phyloP scores from a whole-genome alignment of 2,888 invertebrate species.

The Furcula furcula region DNA sequence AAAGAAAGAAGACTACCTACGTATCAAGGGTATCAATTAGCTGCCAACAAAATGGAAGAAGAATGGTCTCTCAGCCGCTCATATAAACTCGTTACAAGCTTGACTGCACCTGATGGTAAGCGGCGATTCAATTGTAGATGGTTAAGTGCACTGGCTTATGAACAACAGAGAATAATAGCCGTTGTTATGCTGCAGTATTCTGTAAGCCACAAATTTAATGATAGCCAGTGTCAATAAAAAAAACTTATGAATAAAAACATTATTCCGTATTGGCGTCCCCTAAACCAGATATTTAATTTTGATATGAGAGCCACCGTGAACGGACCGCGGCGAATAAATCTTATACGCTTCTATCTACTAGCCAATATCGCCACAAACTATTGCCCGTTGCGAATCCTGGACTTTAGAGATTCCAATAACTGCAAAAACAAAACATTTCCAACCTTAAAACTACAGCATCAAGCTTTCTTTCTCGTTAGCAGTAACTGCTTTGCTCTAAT shows the following conservation, averaged over 20 bases:
- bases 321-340: slow-evolving; percentile 67
- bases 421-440: slow-evolving; percentile 16
- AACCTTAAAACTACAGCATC: slow-evolving; percentile 8
- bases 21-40: too few species aligned
- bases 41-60: too few species aligned
- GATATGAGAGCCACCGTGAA: slow-evolving; percentile 72
- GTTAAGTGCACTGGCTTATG: too few species aligned
- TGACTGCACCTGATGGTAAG: too few species aligned
- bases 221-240: slow-evolving; percentile 27
- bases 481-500: slow-evolving; percentile 5
- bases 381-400: slow-evolving; percentile 72
- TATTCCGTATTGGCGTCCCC: slow-evolving; percentile 38
- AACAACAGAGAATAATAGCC: too few species aligned
- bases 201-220: too few species aligned
- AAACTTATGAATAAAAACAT: slow-evolving; percentile 32
- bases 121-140: too few species aligned
- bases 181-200: too few species aligned
- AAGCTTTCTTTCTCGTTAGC: slow-evolving; percentile 2
- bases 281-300: slow-evolving; percentile 76
- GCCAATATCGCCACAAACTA: slow-evolving; percentile 77
- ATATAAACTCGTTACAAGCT: too few species aligned
- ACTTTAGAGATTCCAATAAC: slow-evolving; percentile 54
- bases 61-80: too few species aligned
- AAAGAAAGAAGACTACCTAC: too few species aligned
- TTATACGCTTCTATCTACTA: slow-evolving; percentile 66